Percentiles rank a stretch among this genome's conserved stretches.
Evolutionary conservation across 2,888 invertebrate species (phyloP).

Genomic region (Catocala nupta): DNA sequence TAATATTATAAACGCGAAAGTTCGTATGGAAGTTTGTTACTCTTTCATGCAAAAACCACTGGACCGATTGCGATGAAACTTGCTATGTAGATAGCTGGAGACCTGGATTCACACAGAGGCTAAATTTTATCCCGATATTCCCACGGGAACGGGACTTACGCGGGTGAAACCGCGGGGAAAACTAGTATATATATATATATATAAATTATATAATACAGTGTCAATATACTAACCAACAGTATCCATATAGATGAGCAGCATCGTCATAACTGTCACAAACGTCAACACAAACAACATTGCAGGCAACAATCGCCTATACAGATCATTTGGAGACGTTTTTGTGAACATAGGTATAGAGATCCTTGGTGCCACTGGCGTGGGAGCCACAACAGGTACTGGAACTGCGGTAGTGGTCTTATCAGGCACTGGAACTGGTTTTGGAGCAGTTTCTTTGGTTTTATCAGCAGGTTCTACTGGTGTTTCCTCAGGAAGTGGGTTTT

Average conservation of each 20-base stretch:
- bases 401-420: slow-evolving; percentile 51
- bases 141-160: too few relatives aligned
- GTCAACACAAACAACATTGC: slow-evolving; percentile 92
- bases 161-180: too few relatives aligned
- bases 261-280: slow-evolving; percentile 93
- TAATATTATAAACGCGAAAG: too few relatives aligned
- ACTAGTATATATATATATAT: too few relatives aligned
- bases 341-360: slow-evolving; percentile 70
- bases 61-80: too few relatives aligned
- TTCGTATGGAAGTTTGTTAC: too few relatives aligned
- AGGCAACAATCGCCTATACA: slow-evolving; percentile 87
- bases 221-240: slow-evolving; percentile 89
- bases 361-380: slow-evolving; percentile 49
- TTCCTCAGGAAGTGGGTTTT: slow-evolving; percentile 60
- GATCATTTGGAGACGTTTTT: slow-evolving; percentile 78
- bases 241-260: slow-evolving; percentile 93
- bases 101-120: too few relatives aligned
- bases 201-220: too few relatives aligned
- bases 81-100: too few relatives aligned
- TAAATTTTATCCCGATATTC: too few relatives aligned
- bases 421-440: slow-evolving; percentile 45
- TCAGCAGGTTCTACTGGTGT: slow-evolving; percentile 46
- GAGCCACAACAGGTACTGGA: slow-evolving; percentile 47
- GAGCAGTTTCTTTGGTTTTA: slow-evolving; percentile 56
- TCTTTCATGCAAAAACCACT: too few relatives aligned